Evolutionary conservation across 2,113 vertebrate species (phyloP).

Genomic region (Colossoma macropomum): DNA sequence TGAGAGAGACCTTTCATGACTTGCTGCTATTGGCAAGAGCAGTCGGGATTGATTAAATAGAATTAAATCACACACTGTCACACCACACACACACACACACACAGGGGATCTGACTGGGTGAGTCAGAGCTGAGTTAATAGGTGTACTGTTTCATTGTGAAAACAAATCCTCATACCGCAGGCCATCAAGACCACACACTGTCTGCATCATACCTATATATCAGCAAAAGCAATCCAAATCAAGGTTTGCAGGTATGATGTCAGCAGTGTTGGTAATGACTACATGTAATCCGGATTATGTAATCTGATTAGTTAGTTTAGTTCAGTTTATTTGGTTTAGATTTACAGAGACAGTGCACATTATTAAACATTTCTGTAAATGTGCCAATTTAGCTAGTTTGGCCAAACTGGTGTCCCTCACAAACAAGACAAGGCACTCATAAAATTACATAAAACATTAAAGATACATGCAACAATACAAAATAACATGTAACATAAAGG

Average conservation of each 20-base stretch:
- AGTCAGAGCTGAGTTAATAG: constrained; percentile 33
- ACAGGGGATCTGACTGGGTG: constrained; percentile 6
- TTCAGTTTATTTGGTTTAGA: too few relatives aligned
- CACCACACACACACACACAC: constrained; percentile 14
- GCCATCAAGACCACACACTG: not conserved
- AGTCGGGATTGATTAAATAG: constrained; percentile 29
- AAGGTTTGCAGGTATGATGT: not conserved
- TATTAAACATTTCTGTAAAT: too few relatives aligned
- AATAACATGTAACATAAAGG: too few relatives aligned
- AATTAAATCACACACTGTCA: constrained; percentile 14
- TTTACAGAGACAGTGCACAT: too few relatives aligned
- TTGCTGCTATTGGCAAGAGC: constrained; percentile 38
- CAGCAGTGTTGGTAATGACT: too few relatives aligned
- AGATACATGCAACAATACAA: too few relatives aligned
- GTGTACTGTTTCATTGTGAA: constrained; percentile 1
- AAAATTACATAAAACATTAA: too few relatives aligned
- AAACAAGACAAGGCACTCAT: too few relatives aligned
- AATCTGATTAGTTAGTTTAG: too few relatives aligned
- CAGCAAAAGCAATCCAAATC: not conserved
- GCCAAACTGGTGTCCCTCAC: too few relatives aligned
- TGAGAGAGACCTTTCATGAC: constrained; percentile 47
- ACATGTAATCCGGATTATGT: too few relatives aligned
- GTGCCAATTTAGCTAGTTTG: too few relatives aligned
- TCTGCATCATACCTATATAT: not conserved
- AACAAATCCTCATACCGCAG: not conserved